These are phyloP conservation scores for Drosophila gaucha DNA, from an alignment of 2,888 invertebrate species.

Conservation along the genomic window DNA sequence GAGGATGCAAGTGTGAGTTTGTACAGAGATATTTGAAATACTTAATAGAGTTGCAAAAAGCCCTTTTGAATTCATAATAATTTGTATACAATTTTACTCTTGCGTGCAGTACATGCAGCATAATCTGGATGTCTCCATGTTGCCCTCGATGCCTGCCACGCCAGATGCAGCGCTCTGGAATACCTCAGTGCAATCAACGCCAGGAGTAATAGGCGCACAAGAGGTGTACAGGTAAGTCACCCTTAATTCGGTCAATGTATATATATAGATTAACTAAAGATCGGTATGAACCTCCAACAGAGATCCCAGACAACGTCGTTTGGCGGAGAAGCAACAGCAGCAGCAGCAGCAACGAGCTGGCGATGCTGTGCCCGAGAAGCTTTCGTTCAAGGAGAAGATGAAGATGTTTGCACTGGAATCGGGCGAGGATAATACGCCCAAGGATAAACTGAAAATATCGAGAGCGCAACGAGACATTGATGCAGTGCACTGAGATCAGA, in stretches of 20 bases:
- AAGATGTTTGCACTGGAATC: conserved; percentile 99
- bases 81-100: conserved; percentile 15
- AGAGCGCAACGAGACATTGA: conserved; percentile 98
- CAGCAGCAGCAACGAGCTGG: conserved; percentile 86
- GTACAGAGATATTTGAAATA: too few relatives aligned
- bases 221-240: conserved; percentile 93
- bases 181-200: conserved; percentile 88
- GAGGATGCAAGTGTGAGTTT: conserved; percentile 93
- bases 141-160: conserved; percentile 90
- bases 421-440: conserved; percentile 95
- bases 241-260: too few relatives aligned
- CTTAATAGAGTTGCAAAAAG: too few relatives aligned
- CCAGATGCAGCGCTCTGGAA: conserved; percentile 86
- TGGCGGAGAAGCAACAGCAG: conserved; percentile 92
- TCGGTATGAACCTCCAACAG: conserved; percentile 84
- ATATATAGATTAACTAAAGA: not conserved
- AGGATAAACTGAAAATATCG: conserved; percentile 98
- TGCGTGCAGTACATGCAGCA: conserved; percentile 77
- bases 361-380: conserved; percentile 91
- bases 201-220: conserved; percentile 98
- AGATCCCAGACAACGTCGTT: conserved; percentile 95
- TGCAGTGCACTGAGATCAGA: conserved; percentile 86
- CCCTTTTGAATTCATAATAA: too few relatives aligned
- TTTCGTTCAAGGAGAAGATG: conserved; percentile 99
- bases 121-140: conserved; percentile 92